phyloP scores from a whole-genome alignment of 2,888 invertebrate species.

The Tipula lateralis region DNA sequence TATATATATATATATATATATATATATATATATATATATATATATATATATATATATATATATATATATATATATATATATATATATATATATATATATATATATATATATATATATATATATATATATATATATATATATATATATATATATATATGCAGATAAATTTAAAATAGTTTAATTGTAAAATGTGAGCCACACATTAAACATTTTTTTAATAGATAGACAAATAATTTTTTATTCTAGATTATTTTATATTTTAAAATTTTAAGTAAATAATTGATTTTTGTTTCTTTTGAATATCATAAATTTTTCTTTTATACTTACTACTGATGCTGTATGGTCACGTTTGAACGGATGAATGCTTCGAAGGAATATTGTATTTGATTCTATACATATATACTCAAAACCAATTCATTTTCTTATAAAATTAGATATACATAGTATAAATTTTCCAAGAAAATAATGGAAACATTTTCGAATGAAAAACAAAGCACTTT shows the following conservation, averaged over 20 bases:
- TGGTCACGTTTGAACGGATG: not conserved
- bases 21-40: not conserved
- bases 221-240: conserved; percentile 1
- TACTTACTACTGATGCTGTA: not conserved
- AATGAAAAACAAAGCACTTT: too few relatives aligned
- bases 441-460: not conserved
- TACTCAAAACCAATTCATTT: not conserved
- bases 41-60: not conserved
- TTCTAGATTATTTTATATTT: not conserved
- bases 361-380: not conserved
- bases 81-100: not conserved
- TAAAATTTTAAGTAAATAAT: not conserved
- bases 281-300: not conserved
- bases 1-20: not conserved
- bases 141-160: not conserved
- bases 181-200: not conserved
- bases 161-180: not conserved
- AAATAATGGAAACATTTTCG: too few relatives aligned
- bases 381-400: not conserved
- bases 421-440: not conserved
- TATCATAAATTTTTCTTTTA: not conserved
- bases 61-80: not conserved
- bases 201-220: not conserved
- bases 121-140: not conserved
- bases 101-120: not conserved